phyloP scores from a whole-genome alignment of 1,140 invertebrate genomes.

The Portunus trituberculatus region DNA sequence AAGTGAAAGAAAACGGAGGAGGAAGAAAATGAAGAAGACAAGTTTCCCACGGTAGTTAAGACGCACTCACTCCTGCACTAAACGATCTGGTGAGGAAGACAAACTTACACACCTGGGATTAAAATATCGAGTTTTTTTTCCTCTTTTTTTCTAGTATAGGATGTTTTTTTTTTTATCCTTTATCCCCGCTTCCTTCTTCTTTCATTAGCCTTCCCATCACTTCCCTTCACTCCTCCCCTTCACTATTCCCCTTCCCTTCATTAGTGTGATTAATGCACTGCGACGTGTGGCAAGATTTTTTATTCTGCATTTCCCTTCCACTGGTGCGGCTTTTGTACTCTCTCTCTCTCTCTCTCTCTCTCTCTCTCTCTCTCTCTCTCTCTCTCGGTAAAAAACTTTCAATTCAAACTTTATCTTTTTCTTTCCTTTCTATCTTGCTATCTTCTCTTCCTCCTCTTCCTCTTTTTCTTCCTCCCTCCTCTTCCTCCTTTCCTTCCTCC shows the following conservation, averaged over 20 bases:
- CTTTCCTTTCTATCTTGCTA: background rate
- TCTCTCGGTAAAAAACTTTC: background rate
- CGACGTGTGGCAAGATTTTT: background rate
- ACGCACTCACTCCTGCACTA: too few relatives aligned
- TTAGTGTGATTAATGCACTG: background rate
- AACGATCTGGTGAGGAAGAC: too few relatives aligned
- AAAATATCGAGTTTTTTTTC: too few relatives aligned
- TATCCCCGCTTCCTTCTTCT: background rate
- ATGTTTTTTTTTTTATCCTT: background rate
- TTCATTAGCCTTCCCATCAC: background rate
- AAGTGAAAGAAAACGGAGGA: too few relatives aligned
- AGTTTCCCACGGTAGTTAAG: too few relatives aligned
- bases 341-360: background rate
- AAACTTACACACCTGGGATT: too few relatives aligned
- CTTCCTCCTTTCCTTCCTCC: background rate
- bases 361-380: constrained; percentile 16
- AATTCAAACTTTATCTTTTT: background rate
- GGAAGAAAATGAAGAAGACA: too few relatives aligned
- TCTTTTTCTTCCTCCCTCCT: background rate
- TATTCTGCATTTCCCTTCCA: background rate
- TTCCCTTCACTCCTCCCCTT: background rate
- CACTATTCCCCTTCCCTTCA: background rate
- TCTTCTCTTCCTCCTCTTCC: background rate
- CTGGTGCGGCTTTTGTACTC: background rate
- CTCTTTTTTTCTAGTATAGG: too few relatives aligned